phyloP scores from a whole-genome alignment of 2,113 vertebrate genomes.

The rabbit (Oryctolagus cuniculus) region DNA sequence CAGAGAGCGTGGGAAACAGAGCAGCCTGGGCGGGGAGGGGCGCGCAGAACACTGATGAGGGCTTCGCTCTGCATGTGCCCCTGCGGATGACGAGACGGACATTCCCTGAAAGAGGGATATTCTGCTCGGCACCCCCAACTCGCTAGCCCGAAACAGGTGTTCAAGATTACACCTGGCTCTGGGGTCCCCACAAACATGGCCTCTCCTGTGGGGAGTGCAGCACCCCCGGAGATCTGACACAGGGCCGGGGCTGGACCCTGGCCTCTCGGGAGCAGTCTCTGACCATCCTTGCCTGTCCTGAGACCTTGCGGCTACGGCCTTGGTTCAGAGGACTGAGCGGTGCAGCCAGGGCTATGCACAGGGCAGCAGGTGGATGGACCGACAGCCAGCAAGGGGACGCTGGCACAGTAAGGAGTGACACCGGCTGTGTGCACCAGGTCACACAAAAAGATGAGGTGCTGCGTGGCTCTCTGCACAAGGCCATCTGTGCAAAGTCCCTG shows the following conservation, averaged over 20 bases:
- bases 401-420: neutral
- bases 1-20: neutral
- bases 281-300: no score
- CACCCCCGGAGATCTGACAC: neutral
- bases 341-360: neutral
- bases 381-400: neutral
- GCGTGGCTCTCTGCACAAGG: neutral
- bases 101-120: neutral
- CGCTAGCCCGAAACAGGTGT: neutral
- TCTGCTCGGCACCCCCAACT: neutral
- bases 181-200: neutral
- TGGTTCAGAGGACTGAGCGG: neutral
- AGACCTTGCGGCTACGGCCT: no score
- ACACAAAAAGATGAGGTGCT: neutral
- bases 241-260: neutral
- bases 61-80: rapidly evolving
- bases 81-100: neutral
- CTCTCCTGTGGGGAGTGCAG: neutral
- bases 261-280: neutral
- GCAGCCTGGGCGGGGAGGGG: neutral
- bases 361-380: neutral
- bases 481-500: neutral
- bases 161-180: neutral
- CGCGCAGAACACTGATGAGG: neutral
- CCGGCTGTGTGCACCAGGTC: neutral